Conservation (phyloP, 2,113 vertebrate genomes). For the Mesembrinibis cayennensis region DNA sequence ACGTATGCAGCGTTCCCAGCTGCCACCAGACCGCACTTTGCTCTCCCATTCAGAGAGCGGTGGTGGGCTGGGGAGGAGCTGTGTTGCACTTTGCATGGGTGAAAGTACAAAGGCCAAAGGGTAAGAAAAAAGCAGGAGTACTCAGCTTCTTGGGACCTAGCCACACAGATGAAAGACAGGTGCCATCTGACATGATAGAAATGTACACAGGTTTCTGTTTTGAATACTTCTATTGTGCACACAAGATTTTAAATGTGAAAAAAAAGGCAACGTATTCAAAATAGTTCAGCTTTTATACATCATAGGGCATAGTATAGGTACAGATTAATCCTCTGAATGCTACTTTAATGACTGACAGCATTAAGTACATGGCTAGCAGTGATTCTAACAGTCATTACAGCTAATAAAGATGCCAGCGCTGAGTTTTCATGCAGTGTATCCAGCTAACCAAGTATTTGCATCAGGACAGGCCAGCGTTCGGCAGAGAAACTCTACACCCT, state of each 20-base stretch:
- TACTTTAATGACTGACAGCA: not conserved
- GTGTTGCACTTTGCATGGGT: not conserved
- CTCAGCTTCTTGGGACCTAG: not conserved
- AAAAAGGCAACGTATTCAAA: not conserved
- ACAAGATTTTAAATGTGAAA: not conserved
- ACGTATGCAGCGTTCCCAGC: not conserved
- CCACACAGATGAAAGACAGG: not conserved
- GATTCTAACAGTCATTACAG: not conserved
- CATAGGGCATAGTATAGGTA: not conserved
- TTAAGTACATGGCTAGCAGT: not conserved
- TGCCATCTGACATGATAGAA: not conserved
- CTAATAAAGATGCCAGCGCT: not conserved
- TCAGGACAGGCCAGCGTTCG: not conserved
- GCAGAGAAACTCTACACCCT: not conserved
- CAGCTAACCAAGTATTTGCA: not conserved
- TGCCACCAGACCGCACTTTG: accelerated
- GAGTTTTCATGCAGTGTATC: not conserved
- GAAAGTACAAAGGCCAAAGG: not conserved
- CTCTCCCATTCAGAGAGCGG: not conserved
- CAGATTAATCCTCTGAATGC: not conserved
- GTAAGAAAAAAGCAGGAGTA: not conserved
- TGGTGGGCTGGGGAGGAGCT: accelerated
- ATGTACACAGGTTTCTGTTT: not conserved
- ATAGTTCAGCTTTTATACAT: not conserved
- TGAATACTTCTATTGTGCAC: not conserved